Conservation (phyloP, 2,888 invertebrate genomes). For the Taphrorychus bicolor region DNA sequence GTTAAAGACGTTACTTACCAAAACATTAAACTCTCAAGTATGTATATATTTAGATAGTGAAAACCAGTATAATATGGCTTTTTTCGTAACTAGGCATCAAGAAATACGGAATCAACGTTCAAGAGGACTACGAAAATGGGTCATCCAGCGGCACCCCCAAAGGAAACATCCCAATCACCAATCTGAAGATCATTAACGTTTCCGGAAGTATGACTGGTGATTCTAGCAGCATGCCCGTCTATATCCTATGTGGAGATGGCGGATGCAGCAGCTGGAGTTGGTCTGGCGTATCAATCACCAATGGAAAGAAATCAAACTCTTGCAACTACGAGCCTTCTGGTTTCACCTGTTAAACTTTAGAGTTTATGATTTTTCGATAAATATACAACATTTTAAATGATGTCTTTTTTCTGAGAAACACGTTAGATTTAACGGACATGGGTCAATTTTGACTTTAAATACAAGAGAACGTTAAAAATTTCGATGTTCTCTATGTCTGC, state of each 20-base stretch:
- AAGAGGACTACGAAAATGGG: constrained; percentile 43
- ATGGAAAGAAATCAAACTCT: constrained; percentile 28
- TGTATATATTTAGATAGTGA: neutral
- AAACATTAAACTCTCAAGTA: constrained; percentile 41
- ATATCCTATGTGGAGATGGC: constrained; percentile 41
- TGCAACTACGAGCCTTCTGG: constrained; percentile 42
- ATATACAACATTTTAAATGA: too few relatives aligned
- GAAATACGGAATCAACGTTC: constrained; percentile 42
- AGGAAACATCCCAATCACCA: constrained; percentile 43
- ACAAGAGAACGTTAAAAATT: too few relatives aligned
- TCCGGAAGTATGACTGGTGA: constrained; percentile 40
- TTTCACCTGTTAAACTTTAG: constrained; percentile 29
- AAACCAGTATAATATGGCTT: neutral
- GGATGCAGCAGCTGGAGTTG: constrained; percentile 42
- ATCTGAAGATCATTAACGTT: constrained; percentile 30
- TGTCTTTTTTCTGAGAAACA: too few relatives aligned
- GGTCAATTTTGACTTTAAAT: too few relatives aligned
- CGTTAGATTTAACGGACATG: too few relatives aligned
- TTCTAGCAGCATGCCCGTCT: constrained; percentile 36
- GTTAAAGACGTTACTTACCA: constrained; percentile 41
- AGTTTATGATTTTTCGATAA: too few relatives aligned
- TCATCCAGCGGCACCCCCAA: constrained; percentile 32
- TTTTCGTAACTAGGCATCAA: constrained; percentile 42
- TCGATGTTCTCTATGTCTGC: too few relatives aligned
- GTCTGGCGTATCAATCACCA: constrained; percentile 38